phyloP scores from a whole-genome alignment of 2,888 invertebrate genomes.

The Allophyes oxyacanthae region DNA sequence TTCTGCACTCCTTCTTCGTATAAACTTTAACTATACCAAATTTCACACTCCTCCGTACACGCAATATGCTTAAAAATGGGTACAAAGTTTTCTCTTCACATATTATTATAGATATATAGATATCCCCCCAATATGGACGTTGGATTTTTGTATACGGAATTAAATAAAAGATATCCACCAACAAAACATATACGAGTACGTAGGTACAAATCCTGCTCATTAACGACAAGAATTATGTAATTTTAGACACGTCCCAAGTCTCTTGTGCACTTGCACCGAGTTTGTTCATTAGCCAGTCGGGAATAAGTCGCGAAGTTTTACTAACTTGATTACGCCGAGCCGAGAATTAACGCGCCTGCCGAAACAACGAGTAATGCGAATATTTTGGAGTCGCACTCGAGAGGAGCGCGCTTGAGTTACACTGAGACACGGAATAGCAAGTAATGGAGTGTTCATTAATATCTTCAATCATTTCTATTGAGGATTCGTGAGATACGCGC shows the following conservation, averaged over 20 bases:
- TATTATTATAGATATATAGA: no score
- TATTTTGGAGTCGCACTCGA: conserved; percentile 33
- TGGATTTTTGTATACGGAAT: not conserved
- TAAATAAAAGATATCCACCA: conserved; percentile 5
- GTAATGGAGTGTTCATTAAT: conserved; percentile 8
- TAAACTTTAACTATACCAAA: no score
- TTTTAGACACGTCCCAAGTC: conserved; percentile 68
- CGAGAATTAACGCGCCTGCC: conserved; percentile 52
- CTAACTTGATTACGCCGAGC: conserved; percentile 59
- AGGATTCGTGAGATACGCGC: no score
- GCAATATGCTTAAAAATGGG: no score
- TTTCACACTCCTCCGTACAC: no score
- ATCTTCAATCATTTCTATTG: no score
- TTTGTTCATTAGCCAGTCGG: conserved; percentile 77
- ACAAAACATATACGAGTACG: conserved; percentile 32
- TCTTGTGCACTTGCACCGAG: conserved; percentile 70
- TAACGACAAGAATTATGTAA: conserved; percentile 63
- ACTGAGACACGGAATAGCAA: conserved; percentile 7
- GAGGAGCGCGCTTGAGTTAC: conserved; percentile 32
- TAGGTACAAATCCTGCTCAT: conserved; percentile 35
- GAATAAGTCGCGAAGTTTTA: conserved; percentile 75
- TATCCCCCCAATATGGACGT: no score
- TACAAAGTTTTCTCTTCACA: no score
- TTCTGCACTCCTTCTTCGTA: no score
- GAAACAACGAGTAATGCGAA: conserved; percentile 54